phyloP scores from a whole-genome alignment of 2,888 invertebrate genomes.

The Tupiocoris notatus region DNA sequence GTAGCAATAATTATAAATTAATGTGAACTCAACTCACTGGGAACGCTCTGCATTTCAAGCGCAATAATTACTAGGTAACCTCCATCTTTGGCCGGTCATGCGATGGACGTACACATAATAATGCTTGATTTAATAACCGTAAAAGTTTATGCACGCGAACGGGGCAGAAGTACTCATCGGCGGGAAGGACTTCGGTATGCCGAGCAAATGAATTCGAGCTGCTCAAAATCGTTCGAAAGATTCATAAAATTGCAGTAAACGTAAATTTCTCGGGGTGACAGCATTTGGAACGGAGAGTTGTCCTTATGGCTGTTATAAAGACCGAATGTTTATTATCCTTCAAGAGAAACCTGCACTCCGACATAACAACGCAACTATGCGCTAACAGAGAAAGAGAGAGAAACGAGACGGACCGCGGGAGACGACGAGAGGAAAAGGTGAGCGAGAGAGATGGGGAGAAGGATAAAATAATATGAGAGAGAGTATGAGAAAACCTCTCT shows the following conservation, averaged over 20 bases:
- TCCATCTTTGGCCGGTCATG: neutral
- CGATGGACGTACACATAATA: slow-evolving; percentile 28
- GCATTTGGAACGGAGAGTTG: slow-evolving; percentile 29
- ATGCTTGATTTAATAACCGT: slow-evolving; percentile 35
- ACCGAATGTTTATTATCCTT: slow-evolving; percentile 22
- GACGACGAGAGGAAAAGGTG: neutral
- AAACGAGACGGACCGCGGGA: too few relatives aligned
- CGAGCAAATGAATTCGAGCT: slow-evolving; percentile 21
- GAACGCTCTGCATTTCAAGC: neutral
- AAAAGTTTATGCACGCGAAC: slow-evolving; percentile 32
- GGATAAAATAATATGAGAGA: too few relatives aligned
- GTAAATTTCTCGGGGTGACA: slow-evolving; percentile 27
- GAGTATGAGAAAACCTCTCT: too few relatives aligned
- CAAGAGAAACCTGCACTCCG: slow-evolving; percentile 23
- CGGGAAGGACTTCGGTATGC: slow-evolving; percentile 17
- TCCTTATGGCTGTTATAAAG: slow-evolving; percentile 26
- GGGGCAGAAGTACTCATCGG: neutral
- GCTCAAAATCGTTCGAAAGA: slow-evolving; percentile 21
- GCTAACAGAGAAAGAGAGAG: neutral
- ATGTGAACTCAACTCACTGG: neutral
- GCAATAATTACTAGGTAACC: slow-evolving; percentile 12
- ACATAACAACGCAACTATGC: slow-evolving; percentile 23
- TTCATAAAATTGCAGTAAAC: slow-evolving; percentile 32
- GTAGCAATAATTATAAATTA: neutral
- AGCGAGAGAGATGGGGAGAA: neutral